A percentile compares a stretch with the other conserved stretches of the same genome.
These are phyloP conservation scores for Seriola dumerili DNA, from an alignment of 2,113 vertebrate genomes.

Conservation along the genomic window DNA sequence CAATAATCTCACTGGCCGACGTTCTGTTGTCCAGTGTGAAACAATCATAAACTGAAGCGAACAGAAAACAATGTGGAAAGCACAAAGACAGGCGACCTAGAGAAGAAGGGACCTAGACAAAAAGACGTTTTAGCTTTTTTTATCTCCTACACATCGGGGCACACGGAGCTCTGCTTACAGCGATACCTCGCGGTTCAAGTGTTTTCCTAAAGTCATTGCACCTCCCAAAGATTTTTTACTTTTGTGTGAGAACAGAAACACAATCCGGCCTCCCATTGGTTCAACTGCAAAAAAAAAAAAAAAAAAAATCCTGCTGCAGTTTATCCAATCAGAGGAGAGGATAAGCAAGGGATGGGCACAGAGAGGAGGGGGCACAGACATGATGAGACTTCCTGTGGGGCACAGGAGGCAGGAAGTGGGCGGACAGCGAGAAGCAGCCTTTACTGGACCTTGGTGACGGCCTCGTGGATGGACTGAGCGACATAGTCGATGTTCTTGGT, in stretches of 20 bases:
- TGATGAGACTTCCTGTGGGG: conserved; percentile 25
- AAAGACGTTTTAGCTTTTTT: neutral
- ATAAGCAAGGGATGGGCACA: neutral
- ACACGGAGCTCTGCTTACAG: neutral
- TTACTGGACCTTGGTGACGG: conserved; percentile 92
- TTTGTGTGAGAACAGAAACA: conserved; percentile 36
- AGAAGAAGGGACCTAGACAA: neutral
- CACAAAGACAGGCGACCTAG: neutral
- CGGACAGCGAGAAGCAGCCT: conserved; percentile 17
- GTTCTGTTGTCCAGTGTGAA: neutral
- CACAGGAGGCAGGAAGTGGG: conserved; percentile 27
- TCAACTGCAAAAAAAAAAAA: conserved; percentile 15
- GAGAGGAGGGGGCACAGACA: neutral
- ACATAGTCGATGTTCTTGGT: conserved; percentile 96
- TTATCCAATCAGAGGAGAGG: conserved; percentile 43
- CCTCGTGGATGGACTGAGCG: conserved; percentile 95
- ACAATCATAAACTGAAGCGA: neutral
- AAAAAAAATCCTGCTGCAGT: conserved; percentile 6
- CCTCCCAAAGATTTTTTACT: conserved; percentile 14
- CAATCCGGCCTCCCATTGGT: conserved; percentile 22
- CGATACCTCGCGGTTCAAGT: conserved; percentile 26
- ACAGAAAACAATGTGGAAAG: neutral
- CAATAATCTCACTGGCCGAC: neutral
- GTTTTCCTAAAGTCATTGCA: conserved; percentile 48
- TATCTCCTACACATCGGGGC: neutral